These are phyloP conservation scores for Bryconaethiops microstoma DNA, from an alignment of 2,797 vertebrate species.

Conservation along the genomic window DNA sequence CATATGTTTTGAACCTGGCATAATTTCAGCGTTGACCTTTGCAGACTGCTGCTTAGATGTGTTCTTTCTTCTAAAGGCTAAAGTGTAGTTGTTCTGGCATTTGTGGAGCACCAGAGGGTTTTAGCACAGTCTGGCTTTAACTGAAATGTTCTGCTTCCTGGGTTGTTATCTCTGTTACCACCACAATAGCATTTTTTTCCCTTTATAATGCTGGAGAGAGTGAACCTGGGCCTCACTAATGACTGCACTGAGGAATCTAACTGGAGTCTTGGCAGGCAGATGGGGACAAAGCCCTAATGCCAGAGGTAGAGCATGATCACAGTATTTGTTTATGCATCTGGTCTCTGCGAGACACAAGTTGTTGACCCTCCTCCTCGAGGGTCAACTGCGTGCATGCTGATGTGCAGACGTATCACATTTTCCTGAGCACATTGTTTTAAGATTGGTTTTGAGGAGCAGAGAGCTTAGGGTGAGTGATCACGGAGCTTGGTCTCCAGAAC, in stretches of 20 bases:
- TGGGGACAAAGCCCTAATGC: conserved; percentile 26
- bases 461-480: conserved; percentile 9
- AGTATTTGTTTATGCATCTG: conserved; percentile 17
- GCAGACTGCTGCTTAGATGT: background rate
- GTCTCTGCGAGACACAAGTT: background rate
- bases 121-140: background rate
- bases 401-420: conserved; percentile 17
- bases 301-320: background rate
- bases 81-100: conserved; percentile 12
- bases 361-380: background rate
- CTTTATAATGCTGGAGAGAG: conserved; percentile 19
- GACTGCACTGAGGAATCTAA: conserved; percentile 42
- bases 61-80: conserved; percentile 7
- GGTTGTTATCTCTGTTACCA: conserved; percentile 29
- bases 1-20: conserved; percentile 20
- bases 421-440: background rate
- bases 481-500: conserved; percentile 16
- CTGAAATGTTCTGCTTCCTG: conserved; percentile 14
- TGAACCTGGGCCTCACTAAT: conserved; percentile 50
- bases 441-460: background rate
- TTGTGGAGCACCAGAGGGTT: conserved; percentile 12
- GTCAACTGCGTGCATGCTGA: background rate
- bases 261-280: conserved; percentile 25
- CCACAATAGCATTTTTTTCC: conserved; percentile 15
- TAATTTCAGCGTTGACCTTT: conserved; percentile 33